These are phyloP conservation scores for Vulpes vulpes DNA, from an alignment of 2,113 vertebrate species.

Conservation along the genomic window DNA sequence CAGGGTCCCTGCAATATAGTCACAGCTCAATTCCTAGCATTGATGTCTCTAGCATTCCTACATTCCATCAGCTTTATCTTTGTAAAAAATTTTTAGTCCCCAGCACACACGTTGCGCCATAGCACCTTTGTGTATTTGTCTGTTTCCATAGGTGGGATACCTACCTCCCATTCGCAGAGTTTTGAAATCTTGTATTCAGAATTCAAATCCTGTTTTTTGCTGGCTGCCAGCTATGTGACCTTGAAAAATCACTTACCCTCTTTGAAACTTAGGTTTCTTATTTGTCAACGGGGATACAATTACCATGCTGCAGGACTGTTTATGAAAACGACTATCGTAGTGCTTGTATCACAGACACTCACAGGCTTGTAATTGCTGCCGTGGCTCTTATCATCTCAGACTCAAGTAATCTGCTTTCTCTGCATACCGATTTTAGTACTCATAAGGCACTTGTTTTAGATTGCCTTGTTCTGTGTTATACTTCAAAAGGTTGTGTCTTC, in stretches of 20 bases:
- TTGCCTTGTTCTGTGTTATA: not conserved
- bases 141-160: not conserved
- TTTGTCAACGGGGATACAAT: not conserved
- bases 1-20: not conserved
- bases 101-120: not conserved
- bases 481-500: not conserved
- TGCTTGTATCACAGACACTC: not conserved
- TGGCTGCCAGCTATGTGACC: not conserved
- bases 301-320: not conserved
- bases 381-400: not conserved
- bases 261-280: not conserved
- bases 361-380: not conserved
- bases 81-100: not conserved
- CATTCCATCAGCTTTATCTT: not conserved
- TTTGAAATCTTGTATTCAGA: not conserved
- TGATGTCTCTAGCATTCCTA: not conserved
- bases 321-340: not conserved
- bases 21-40: not conserved
- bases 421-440: not conserved
- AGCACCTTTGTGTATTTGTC: not conserved
- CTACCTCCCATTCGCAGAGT: not conserved
- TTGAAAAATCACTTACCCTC: not conserved
- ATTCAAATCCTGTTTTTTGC: not conserved
- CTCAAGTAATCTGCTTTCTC: not conserved
- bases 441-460: not conserved